phyloP scores from a whole-genome alignment of 2,113 vertebrate species.

The Pelobates fuscus region DNA sequence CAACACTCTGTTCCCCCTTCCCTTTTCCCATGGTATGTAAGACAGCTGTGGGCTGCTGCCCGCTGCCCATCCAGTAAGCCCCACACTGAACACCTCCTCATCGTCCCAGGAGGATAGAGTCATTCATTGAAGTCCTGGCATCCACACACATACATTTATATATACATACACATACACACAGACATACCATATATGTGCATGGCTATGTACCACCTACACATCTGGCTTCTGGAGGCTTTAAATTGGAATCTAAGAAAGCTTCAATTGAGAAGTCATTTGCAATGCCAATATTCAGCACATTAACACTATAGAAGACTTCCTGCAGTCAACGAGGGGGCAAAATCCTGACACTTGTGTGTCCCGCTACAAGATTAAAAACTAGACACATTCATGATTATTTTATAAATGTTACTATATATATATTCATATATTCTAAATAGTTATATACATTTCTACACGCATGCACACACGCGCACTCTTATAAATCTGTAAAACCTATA shows the following conservation, averaged over 20 bases:
- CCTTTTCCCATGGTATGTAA: slow-evolving; percentile 22
- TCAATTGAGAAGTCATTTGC: slow-evolving; percentile 17
- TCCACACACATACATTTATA: slow-evolving; percentile 1
- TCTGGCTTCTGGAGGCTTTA: not conserved
- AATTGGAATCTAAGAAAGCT: slow-evolving; percentile 22
- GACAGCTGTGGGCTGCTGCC: slow-evolving; percentile 40
- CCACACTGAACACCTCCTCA: slow-evolving; percentile 8
- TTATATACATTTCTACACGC: too few species aligned
- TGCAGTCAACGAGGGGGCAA: not conserved
- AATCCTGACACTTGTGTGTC: slow-evolving; percentile 19
- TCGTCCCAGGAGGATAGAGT: slow-evolving; percentile 22
- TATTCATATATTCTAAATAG: too few species aligned
- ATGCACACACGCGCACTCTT: too few species aligned
- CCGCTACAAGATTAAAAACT: slow-evolving; percentile 11
- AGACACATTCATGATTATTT: not conserved
- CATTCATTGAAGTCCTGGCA: slow-evolving; percentile 20
- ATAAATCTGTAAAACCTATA: too few species aligned
- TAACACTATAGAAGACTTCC: slow-evolving; percentile 36
- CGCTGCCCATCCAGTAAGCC: slow-evolving; percentile 25
- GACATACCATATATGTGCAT: not conserved
- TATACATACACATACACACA: not conserved
- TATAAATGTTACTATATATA: too few species aligned
- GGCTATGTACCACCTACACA: slow-evolving; percentile 1
- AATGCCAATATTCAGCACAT: slow-evolving; percentile 25
- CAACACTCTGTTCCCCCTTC: not conserved